A percentile compares a stretch with the other conserved stretches of the same genome.
phyloP scores from a whole-genome alignment of 37 sponge, comb jelly and placozoan genomes.

The Tethya wilhelma region DNA sequence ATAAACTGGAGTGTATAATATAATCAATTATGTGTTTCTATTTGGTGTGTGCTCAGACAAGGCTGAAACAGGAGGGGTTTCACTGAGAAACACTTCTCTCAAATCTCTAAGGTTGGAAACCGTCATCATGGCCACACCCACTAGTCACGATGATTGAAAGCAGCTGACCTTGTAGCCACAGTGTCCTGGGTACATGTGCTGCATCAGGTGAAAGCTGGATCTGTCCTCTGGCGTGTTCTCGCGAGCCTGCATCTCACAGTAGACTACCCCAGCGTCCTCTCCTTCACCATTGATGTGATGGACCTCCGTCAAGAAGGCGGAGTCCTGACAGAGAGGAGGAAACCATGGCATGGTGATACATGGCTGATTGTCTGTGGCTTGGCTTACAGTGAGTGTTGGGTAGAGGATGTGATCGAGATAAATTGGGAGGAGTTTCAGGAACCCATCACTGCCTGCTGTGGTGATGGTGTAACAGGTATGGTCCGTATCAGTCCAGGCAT shows the following conservation, averaged over 20 bases:
- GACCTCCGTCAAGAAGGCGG: slow-evolving; percentile 91
- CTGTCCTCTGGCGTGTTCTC: slow-evolving; percentile 82
- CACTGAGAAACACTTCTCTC: too few species aligned
- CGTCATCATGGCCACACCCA: neutral
- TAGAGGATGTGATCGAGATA: slow-evolving; percentile 98
- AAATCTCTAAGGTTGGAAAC: too few species aligned
- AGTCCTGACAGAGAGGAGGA: slow-evolving; percentile 59
- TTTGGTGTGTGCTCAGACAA: too few species aligned
- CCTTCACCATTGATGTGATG: slow-evolving; percentile 94
- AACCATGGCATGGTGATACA: neutral
- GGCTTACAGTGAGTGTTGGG: slow-evolving; percentile 89
- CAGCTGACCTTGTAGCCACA: slow-evolving; percentile 86
- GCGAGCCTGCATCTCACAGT: slow-evolving; percentile 98
- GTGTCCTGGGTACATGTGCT: slow-evolving; percentile 84
- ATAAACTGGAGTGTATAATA: too few species aligned
- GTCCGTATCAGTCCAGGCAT: slow-evolving; percentile 98
- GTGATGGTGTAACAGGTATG: slow-evolving; percentile 96
- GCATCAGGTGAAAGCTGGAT: slow-evolving; percentile 60
- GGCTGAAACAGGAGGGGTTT: too few species aligned
- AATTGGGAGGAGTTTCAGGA: slow-evolving; percentile 88
- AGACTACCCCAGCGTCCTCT: slow-evolving; percentile 97
- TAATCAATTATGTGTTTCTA: too few species aligned
- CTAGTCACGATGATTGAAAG: neutral
- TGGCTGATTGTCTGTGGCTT: neutral
- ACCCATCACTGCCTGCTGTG: slow-evolving; percentile 93